Percentiles rank a stretch among this genome's conserved stretches.
phyloP scores from a whole-genome alignment of 2,113 vertebrate genomes.

The Hoplias malabaricus region DNA sequence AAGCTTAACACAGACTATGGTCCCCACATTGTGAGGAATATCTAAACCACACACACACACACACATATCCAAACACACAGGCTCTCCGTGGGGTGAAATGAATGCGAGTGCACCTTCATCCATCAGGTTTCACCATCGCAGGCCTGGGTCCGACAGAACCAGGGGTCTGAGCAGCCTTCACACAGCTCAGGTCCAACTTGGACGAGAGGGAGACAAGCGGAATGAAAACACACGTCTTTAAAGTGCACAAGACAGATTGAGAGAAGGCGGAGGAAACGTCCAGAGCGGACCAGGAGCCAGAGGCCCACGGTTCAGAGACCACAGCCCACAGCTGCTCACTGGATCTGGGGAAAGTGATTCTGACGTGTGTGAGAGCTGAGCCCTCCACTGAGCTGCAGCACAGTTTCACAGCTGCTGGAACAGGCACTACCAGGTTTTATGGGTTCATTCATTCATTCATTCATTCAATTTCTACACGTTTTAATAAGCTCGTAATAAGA shows the following conservation, averaged over 20 bases:
- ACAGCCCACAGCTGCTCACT: neutral
- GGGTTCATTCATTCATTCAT: too few relatives aligned
- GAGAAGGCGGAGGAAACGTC: neutral
- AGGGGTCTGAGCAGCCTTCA: conserved; percentile 24
- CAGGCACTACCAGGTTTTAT: too few relatives aligned
- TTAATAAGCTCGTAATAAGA: too few relatives aligned
- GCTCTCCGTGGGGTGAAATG: neutral
- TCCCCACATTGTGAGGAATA: too few relatives aligned
- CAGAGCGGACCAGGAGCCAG: conserved; percentile 8
- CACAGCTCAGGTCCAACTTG: conserved; percentile 36
- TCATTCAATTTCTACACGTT: too few relatives aligned
- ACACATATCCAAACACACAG: conserved; percentile 17
- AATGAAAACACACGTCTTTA: conserved; percentile 41
- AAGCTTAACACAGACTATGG: too few relatives aligned
- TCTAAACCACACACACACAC: neutral
- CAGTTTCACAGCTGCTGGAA: too few relatives aligned
- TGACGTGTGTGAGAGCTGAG: neutral
- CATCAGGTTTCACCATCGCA: conserved; percentile 45
- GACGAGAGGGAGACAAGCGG: neutral
- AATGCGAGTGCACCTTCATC: conserved; percentile 45
- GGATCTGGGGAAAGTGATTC: conserved; percentile 3
- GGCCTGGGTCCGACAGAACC: conserved; percentile 58
- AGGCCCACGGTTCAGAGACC: neutral
- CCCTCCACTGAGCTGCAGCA: neutral
- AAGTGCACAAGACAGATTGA: conserved; percentile 27